These are phyloP conservation scores for Sialis lutaria DNA, from an alignment of 2,888 invertebrate genomes.

Conservation along the genomic window DNA sequence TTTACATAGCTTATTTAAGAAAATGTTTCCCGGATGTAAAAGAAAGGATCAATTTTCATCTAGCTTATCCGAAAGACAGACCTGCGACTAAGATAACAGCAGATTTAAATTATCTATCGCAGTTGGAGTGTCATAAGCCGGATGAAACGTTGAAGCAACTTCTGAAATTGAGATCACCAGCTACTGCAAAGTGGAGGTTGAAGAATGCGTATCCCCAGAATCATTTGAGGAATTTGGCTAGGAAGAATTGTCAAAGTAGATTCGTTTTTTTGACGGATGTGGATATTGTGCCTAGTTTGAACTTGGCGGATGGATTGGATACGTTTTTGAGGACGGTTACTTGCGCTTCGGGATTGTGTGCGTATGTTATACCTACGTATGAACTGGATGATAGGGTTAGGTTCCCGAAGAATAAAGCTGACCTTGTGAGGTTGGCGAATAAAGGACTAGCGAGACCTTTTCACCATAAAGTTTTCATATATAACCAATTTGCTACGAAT, in stretches of 20 bases:
- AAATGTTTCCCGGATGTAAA: slow-evolving; percentile 55
- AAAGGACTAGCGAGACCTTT: slow-evolving; percentile 75
- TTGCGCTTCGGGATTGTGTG: slow-evolving; percentile 46
- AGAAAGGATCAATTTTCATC: slow-evolving; percentile 57
- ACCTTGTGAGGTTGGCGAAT: slow-evolving; percentile 53
- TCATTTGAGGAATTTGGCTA: slow-evolving; percentile 69
- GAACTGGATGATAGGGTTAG: slow-evolving; percentile 64
- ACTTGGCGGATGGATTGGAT: slow-evolving; percentile 52
- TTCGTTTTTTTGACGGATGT: slow-evolving; percentile 76
- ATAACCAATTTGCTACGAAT: slow-evolving; percentile 84
- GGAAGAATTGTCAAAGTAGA: slow-evolving; percentile 66
- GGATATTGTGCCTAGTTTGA: slow-evolving; percentile 67
- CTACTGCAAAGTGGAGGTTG: slow-evolving; percentile 53
- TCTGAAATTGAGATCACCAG: slow-evolving; percentile 37
- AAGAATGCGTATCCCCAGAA: slow-evolving; percentile 77
- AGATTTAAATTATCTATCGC: slow-evolving; percentile 20
- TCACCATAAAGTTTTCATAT: slow-evolving; percentile 80
- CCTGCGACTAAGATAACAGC: slow-evolving; percentile 14
- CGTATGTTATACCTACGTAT: slow-evolving; percentile 81
- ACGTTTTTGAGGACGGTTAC: slow-evolving; percentile 42
- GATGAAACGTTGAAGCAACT: slow-evolving; percentile 43
- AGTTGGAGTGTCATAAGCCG: slow-evolving; percentile 46
- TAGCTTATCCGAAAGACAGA: slow-evolving; percentile 48
- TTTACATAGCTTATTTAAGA: slow-evolving; percentile 58
- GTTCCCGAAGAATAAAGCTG: slow-evolving; percentile 68